Conservation (phyloP, 2,113 vertebrate genomes). For the Chloropsis hardwickii region DNA sequence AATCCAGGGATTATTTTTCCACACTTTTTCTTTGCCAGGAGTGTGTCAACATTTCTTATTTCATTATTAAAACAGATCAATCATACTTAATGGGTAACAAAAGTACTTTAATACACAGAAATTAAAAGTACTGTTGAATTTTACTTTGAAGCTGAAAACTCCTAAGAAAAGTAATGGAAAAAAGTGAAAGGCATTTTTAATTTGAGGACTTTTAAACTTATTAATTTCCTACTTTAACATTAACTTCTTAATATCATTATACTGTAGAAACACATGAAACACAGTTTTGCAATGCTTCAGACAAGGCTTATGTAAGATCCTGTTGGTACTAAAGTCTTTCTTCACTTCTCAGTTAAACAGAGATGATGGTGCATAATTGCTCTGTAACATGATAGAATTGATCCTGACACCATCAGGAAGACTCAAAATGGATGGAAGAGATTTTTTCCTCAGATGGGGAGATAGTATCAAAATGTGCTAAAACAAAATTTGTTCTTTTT, state of each 20-base stretch:
- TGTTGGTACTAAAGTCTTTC: neutral
- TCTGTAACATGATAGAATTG: neutral
- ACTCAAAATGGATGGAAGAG: neutral
- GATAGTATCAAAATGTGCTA: neutral
- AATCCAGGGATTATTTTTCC: neutral
- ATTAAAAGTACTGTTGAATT: neutral
- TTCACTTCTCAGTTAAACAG: neutral
- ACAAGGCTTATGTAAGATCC: neutral
- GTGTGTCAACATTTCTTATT: neutral
- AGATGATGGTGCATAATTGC: neutral
- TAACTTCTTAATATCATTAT: neutral
- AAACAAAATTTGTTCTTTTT: neutral
- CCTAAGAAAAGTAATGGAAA: neutral
- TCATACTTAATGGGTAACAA: neutral
- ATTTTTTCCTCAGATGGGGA: neutral
- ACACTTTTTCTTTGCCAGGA: neutral
- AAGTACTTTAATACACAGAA: neutral
- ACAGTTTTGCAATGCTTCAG: neutral
- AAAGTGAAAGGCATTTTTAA: neutral
- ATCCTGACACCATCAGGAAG: neutral
- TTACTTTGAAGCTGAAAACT: neutral
- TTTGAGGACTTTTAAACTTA: neutral
- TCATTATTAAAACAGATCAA: neutral
- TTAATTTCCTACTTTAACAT: neutral
- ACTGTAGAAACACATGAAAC: neutral